Evolutionary conservation across 1,140 invertebrate genomes (phyloP).

Genomic region (Bradynema listronoti): DNA sequence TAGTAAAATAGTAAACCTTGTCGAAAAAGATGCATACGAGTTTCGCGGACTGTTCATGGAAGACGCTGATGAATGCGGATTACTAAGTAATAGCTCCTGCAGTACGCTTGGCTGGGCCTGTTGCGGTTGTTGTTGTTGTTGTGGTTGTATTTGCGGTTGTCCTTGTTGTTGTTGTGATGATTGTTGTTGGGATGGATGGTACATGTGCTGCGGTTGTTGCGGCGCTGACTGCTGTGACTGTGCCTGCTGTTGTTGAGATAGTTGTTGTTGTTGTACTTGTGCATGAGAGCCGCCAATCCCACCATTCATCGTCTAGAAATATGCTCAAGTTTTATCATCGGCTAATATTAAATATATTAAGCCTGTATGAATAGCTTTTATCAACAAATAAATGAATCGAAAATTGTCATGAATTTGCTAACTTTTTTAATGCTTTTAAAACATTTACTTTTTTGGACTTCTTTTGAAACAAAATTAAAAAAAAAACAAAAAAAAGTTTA

Average conservation of each 20-base stretch:
- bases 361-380: too few relatives aligned
- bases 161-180: background rate
- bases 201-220: constrained; percentile 14
- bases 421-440: too few relatives aligned
- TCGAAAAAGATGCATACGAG: constrained; percentile 13
- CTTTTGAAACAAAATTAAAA: too few relatives aligned
- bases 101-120: constrained; percentile 16
- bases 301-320: too few relatives aligned
- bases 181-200: background rate
- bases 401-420: too few relatives aligned
- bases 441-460: too few relatives aligned
- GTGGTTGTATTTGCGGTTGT: constrained; percentile 6
- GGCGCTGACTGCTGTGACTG: background rate
- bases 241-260: background rate
- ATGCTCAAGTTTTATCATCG: too few relatives aligned
- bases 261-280: background rate
- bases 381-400: too few relatives aligned
- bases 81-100: constrained; percentile 27
- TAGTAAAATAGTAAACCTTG: constrained; percentile 16
- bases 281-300: too few relatives aligned
- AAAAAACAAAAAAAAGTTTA: too few relatives aligned
- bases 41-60: constrained; percentile 31
- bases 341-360: too few relatives aligned
- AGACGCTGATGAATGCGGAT: constrained; percentile 8
- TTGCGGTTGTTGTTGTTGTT: background rate